These are phyloP conservation scores for Papilio xuthus DNA, from an alignment of 1,140 invertebrate genomes.

Conservation along the genomic window DNA sequence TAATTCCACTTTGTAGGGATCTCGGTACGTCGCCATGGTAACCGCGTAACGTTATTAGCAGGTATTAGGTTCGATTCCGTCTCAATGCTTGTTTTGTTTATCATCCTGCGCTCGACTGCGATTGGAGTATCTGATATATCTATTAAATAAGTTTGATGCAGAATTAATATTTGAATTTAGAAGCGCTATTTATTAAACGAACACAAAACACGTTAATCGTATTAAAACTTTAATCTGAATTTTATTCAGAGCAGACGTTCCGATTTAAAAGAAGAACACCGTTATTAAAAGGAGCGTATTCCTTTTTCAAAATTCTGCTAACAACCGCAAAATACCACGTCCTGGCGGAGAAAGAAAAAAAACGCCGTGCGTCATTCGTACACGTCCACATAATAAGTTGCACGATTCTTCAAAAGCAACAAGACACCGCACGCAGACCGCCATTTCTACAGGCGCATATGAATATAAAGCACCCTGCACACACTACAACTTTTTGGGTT, in stretches of 20 bases:
- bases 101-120: conserved; percentile 4
- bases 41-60: conserved; percentile 16
- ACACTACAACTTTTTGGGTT: neutral
- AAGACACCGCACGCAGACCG: conserved; percentile 50
- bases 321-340: conserved; percentile 49
- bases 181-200: neutral
- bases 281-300: conserved; percentile 32
- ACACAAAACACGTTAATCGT: neutral
- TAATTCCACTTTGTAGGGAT: conserved; percentile 35
- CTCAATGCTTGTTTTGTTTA: conserved; percentile 24
- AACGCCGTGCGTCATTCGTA: conserved; percentile 55
- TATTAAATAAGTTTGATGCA: neutral
- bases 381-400: conserved; percentile 61
- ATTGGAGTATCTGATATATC: neutral
- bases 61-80: conserved; percentile 21
- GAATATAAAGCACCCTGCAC: neutral
- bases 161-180: neutral
- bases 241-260: neutral
- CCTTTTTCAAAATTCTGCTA: conserved; percentile 52
- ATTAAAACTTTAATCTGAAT: neutral
- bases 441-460: conserved; percentile 50
- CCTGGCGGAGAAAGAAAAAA: conserved; percentile 49
- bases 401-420: conserved; percentile 57
- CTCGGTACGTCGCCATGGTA: conserved; percentile 18
- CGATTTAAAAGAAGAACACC: conserved; percentile 1